These are phyloP conservation scores for Magallana ariakensis DNA, from an alignment of 1,140 invertebrate species.

Conservation along the genomic window DNA sequence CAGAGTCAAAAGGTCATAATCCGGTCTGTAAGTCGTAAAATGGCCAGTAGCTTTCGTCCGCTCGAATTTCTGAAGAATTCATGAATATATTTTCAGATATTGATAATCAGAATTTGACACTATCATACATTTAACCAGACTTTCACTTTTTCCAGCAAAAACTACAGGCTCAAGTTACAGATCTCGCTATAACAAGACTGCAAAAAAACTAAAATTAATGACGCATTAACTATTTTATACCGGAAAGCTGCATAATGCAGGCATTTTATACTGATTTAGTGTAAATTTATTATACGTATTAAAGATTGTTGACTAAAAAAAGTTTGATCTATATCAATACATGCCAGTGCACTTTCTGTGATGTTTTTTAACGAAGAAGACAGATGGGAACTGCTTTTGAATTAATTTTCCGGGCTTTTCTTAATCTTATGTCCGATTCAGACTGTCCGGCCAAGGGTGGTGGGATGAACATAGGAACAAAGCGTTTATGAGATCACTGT, in stretches of 20 bases:
- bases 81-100: constrained; percentile 29
- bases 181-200: background rate
- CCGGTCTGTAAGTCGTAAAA: constrained; percentile 20
- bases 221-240: background rate
- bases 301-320: background rate
- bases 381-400: background rate
- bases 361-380: background rate
- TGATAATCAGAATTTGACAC: constrained; percentile 18
- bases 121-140: background rate
- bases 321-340: background rate
- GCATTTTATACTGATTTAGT: background rate
- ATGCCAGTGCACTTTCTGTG: background rate
- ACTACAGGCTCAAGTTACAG: background rate
- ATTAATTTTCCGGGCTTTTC: constrained; percentile 8
- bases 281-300: background rate
- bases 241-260: background rate
- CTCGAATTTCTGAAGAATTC: constrained; percentile 30
- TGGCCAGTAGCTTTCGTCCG: constrained; percentile 18
- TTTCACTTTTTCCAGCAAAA: background rate
- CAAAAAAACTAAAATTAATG: background rate
- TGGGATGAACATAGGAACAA: background rate
- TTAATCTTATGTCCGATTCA: background rate
- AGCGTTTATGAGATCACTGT: background rate
- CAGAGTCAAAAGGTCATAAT: constrained; percentile 10
- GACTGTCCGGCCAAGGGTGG: background rate